phyloP scores from a whole-genome alignment of 2,888 invertebrate genomes.

The Leptopilina myrica region DNA sequence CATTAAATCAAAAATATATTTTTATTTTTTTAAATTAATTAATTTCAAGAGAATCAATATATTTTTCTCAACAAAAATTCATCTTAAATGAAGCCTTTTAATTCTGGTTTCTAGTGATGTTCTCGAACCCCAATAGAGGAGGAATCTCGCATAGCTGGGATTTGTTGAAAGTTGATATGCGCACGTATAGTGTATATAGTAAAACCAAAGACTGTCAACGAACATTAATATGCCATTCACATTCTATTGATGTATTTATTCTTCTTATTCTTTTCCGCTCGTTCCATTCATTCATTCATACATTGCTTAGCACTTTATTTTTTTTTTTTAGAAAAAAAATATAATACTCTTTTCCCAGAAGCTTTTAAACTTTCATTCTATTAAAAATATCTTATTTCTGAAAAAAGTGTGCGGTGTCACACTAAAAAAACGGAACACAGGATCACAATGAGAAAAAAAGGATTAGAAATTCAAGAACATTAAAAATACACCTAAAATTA shows the following conservation, averaged over 20 bases:
- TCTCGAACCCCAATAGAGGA: background rate
- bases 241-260: slow-evolving; percentile 23
- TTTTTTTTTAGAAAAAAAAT: too few species aligned
- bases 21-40: too few species aligned
- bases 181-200: background rate
- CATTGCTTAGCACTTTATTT: slow-evolving; percentile 4
- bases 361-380: too few species aligned
- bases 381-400: too few species aligned
- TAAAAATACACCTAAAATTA: too few species aligned
- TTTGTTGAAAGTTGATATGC: slow-evolving; percentile 11
- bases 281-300: slow-evolving; percentile 27
- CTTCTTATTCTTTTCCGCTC: slow-evolving; percentile 3
- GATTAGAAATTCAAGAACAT: too few species aligned
- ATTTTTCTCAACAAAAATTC: background rate
- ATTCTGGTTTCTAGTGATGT: background rate
- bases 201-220: slow-evolving; percentile 29
- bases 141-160: background rate
- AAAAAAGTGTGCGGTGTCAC: too few species aligned
- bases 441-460: too few species aligned
- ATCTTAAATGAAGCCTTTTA: slow-evolving; percentile 4
- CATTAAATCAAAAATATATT: too few species aligned
- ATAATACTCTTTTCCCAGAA: too few species aligned
- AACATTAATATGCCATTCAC: slow-evolving; percentile 6
- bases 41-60: too few species aligned
- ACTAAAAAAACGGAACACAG: too few species aligned